Evolutionary conservation across 2,113 vertebrate genomes (phyloP).

Genomic region (Platysteira castanea): DNA sequence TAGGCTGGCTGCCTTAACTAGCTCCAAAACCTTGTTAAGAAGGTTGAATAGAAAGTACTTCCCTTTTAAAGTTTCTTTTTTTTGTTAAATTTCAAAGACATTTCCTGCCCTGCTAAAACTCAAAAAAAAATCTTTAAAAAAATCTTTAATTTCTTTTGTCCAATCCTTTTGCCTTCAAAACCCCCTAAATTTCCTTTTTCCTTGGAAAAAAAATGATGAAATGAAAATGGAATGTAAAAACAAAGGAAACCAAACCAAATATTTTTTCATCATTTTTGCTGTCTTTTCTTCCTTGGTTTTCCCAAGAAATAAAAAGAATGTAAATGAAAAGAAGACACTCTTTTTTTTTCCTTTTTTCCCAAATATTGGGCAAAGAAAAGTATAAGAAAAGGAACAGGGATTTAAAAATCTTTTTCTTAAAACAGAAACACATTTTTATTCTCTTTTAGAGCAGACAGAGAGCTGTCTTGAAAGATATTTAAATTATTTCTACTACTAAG

Average conservation of each 20-base stretch:
- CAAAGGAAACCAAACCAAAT: neutral
- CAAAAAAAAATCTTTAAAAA: neutral
- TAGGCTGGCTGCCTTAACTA: neutral
- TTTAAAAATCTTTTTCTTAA: neutral
- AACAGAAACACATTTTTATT: neutral
- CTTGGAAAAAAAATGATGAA: neutral
- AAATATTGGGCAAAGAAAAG: neutral
- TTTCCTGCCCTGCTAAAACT: neutral
- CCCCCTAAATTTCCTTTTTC: neutral
- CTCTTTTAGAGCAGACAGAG: neutral
- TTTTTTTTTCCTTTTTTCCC: neutral
- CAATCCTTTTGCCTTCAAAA: neutral
- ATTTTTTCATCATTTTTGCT: neutral
- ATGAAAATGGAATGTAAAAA: neutral
- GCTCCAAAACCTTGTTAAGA: neutral
- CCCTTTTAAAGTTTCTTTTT: neutral
- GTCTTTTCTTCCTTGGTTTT: neutral
- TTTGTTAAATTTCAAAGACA: neutral
- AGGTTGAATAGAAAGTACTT: neutral
- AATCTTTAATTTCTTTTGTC: neutral
- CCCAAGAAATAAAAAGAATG: neutral
- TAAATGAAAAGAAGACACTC: neutral
- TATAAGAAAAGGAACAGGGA: neutral
- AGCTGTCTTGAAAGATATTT: neutral
- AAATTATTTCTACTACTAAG: neutral